phyloP scores from a whole-genome alignment of 2,888 invertebrate genomes.

The Caenorhabditis sp. region DNA sequence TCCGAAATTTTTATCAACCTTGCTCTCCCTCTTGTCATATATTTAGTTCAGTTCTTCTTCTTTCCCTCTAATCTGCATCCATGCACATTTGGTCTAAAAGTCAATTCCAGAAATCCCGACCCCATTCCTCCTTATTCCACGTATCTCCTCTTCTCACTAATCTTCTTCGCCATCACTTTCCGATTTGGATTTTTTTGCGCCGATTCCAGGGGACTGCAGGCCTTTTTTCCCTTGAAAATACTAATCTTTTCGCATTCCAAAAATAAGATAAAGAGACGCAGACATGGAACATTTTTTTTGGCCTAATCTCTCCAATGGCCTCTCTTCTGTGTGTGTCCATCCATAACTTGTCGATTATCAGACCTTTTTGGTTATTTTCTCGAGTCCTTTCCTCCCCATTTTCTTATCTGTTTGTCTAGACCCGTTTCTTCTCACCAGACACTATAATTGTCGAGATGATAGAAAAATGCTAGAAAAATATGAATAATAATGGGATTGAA shows the following conservation, averaged over 20 bases:
- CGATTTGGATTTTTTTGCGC: slow-evolving; percentile 43
- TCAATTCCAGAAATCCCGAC: slow-evolving; percentile 3
- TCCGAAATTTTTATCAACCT: neutral
- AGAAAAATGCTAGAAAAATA: neutral
- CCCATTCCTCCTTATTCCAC: slow-evolving; percentile 4
- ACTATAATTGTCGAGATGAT: slow-evolving; percentile 7
- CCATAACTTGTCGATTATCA: slow-evolving; percentile 33
- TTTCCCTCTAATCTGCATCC: neutral
- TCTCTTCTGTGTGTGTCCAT: neutral
- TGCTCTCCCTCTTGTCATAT: neutral
- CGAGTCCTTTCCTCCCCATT: neutral
- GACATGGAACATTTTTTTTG: slow-evolving; percentile 22
- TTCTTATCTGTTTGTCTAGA: slow-evolving; percentile 22
- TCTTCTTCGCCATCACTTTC: slow-evolving; percentile 46
- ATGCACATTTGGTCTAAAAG: slow-evolving; percentile 3
- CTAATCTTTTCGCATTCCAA: slow-evolving; percentile 24
- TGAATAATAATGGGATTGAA: neutral
- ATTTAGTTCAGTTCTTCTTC: neutral
- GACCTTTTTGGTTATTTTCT: slow-evolving; percentile 5
- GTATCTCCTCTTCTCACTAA: neutral
- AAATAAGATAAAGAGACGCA: slow-evolving; percentile 30
- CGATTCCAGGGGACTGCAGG: slow-evolving; percentile 6
- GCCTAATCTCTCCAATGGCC: slow-evolving; percentile 41
- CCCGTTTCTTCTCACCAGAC: slow-evolving; percentile 10
- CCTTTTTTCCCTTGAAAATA: slow-evolving; percentile 13